Evolutionary conservation across 2,888 invertebrate species (phyloP).

Genomic region (Dasypogon diadema): DNA sequence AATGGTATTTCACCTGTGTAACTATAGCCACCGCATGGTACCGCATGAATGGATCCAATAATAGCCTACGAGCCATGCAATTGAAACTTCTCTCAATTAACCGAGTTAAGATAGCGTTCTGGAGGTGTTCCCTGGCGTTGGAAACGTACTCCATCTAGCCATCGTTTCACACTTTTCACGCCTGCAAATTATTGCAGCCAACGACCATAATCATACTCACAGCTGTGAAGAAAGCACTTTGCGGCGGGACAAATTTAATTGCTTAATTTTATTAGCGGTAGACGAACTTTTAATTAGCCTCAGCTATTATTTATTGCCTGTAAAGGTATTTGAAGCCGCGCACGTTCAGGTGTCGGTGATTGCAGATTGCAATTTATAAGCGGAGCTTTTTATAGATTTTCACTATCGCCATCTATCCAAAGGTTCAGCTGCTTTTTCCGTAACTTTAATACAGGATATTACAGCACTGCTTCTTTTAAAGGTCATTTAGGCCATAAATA

Average conservation of each 20-base stretch:
- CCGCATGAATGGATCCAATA: conserved; percentile 51
- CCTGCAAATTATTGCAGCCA: conserved; percentile 51
- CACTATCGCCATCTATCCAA: too few relatives aligned
- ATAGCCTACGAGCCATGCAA: conserved; percentile 48
- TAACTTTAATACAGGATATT: too few relatives aligned
- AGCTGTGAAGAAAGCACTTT: background rate
- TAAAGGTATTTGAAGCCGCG: background rate
- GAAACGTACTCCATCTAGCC: background rate
- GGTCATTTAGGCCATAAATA: too few relatives aligned
- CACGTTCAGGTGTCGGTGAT: background rate
- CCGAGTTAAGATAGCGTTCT: conserved; percentile 51
- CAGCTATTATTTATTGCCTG: conserved; percentile 5
- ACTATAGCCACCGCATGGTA: conserved; percentile 52
- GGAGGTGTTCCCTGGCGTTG: conserved; percentile 17
- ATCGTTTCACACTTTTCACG: conserved; percentile 42
- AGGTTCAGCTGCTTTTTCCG: too few relatives aligned
- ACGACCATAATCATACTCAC: background rate
- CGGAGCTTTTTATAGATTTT: too few relatives aligned
- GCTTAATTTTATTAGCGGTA: conserved; percentile 33
- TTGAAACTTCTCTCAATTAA: conserved; percentile 51
- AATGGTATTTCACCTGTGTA: conserved; percentile 55
- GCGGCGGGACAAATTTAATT: conserved; percentile 40
- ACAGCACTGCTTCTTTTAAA: too few relatives aligned
- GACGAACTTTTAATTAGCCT: conserved; percentile 11
- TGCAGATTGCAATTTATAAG: too few relatives aligned